These are phyloP conservation scores for Ochotona princeps DNA, from an alignment of 2,113 vertebrate species.

Conservation along the genomic window DNA sequence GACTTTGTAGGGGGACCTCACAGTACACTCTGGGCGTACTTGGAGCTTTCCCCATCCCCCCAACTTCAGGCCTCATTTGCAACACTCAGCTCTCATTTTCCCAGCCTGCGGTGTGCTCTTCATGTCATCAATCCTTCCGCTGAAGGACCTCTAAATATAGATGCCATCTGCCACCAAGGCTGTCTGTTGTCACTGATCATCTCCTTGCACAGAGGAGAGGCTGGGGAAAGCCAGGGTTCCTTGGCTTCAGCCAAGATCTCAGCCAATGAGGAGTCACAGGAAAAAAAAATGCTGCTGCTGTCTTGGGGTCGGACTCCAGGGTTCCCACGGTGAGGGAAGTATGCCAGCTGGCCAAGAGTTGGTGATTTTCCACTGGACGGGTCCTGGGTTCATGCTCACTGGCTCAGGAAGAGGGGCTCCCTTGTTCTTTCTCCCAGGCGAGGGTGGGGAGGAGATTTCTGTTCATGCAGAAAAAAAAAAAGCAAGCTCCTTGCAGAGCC, in stretches of 20 bases:
- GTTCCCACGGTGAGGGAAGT: neutral
- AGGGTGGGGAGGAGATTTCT: neutral
- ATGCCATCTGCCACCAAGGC: slow-evolving; percentile 53
- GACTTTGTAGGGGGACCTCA: neutral
- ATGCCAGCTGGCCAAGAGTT: neutral
- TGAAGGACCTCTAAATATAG: slow-evolving; percentile 62
- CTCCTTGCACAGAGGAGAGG: neutral
- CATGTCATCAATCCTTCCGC: slow-evolving; percentile 57
- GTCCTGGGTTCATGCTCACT: neutral
- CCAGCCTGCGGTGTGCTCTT: slow-evolving; percentile 54
- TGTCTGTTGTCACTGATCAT: slow-evolving; percentile 39
- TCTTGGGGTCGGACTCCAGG: neutral
- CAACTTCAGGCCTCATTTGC: neutral
- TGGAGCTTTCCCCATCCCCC: neutral
- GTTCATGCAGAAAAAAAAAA: neutral
- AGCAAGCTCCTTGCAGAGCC: neutral
- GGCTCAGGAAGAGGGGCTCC: neutral
- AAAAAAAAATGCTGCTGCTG: neutral
- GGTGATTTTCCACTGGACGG: neutral
- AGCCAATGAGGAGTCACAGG: neutral
- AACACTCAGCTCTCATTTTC: slow-evolving; percentile 52
- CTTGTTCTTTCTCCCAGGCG: neutral
- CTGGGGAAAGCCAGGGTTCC: neutral
- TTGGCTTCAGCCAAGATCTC: accelerated
- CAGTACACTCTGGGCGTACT: neutral